Base-by-base conservation (phyloP, 2,888 invertebrate species). In the Seira ritae region DNA sequence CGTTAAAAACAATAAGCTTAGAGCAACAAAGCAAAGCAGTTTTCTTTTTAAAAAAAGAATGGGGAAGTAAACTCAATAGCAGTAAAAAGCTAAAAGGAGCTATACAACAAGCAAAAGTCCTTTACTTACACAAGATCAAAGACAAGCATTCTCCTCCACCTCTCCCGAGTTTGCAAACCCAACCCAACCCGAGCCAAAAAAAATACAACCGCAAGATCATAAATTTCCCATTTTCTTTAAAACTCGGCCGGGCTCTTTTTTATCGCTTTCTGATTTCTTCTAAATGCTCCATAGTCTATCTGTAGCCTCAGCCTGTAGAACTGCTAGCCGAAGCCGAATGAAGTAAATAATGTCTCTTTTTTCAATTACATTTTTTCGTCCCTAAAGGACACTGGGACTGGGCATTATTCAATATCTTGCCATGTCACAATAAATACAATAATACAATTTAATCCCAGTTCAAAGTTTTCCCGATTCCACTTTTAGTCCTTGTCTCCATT, bases 161-260 rank as follows among this genome's bases (percentile, higher is more conserved):
- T n/a, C n/a, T n/a, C n/a, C n/a, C n/a, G n/a, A n/a, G n/a, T n/a
- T n/a, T n/a, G n/a, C n/a, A n/a, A n/a, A n/a, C n/a, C n/a, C n/a
- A n/a, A n/a, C n/a, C n/a, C n/a, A n/a, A n/a, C n/a, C 12, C 60
- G 68, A 66, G 76, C 24, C 46, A 37, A 73, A 15, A 17, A 65
- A 66, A 76, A 76, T 50, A 50, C 50, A 76, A 60, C 78, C 78
- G 71, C 78, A 78, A 37, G 71, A 55, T 65, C 78, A 78, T 78
- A 78, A 78, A 78, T 78, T 70, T 78, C 23, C 24, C 46, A 60
- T 60, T 60, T 60, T 20, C 55, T 12, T 17, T 71, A n/a, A 31
- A 42, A 19, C 10, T 66, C 22, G 22, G 10, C 37, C 15, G 37
- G 19, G 68, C 1, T 23, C n/a, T n/a, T n/a, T n/a, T n/a, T n/a